Evolutionary conservation across 2,113 vertebrate genomes (phyloP), one percentile per base, ranked within the genome.

Genomic region (Nannospalax galili): DNA sequence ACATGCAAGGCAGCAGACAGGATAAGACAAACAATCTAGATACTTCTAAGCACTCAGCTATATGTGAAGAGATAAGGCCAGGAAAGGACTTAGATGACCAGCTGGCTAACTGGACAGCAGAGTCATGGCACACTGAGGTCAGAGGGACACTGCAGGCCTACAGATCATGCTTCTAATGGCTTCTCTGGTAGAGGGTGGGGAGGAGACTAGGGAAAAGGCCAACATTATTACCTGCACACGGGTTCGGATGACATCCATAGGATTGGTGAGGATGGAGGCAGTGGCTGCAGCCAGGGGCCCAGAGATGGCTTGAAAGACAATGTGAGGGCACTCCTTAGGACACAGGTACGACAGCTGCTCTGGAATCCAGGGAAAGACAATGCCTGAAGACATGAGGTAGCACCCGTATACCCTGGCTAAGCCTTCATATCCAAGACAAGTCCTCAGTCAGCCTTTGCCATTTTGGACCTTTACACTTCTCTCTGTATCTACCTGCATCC

Each of bases 241-340:
- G 7, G 99, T 99, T 96, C 99, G 98, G 95, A 99, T 98, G 62
- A 99, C 99, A 9, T 99, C 99, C 99, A 99, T 99, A 64, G 99
- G 99, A 96, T 99, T 99, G 98, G 99, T 99, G 98, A 99, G 98
- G 22, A 99, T 99, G 90, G 99, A 99, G 62, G 99, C 99, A 0
- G 99, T 99, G 0, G 99, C 99, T 7, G 99, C 99, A 0, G 99
- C 99, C 77, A 99, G 98, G 0, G 99, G 99, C 91, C 99, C 99
- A 0, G 99, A 99, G 73, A 99, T 94, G 0, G 99, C 99, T 97
- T 99, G 99, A 84, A 99, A 98, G 40, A 99, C 97, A 92, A 99
- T 99, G 96, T 99, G 99, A 16, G 99, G 99, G 90, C 99, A 99
- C 86, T 99, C 98, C 35, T 98, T 99, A 1, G 99, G 99, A 19